Conservation (phyloP, 2,888 invertebrate genomes). For the Synergus umbraculus region DNA sequence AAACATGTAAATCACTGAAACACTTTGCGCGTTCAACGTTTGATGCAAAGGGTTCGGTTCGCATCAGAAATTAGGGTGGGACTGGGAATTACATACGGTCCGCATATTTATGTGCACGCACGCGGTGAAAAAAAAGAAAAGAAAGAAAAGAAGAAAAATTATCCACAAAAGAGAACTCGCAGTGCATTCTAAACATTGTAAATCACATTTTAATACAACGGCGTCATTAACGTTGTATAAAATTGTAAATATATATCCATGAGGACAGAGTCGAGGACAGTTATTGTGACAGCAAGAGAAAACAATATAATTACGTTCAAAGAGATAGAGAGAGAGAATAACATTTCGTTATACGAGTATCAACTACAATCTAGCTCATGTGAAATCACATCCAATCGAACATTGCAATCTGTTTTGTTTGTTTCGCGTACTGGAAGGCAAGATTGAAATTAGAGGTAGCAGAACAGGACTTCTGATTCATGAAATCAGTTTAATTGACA, state of each 20-base stretch:
- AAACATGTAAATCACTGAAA: conserved; percentile 33
- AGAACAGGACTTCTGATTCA: conserved; percentile 28
- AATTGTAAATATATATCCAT: no score
- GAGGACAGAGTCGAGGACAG: neutral
- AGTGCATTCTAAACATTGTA: conserved; percentile 23
- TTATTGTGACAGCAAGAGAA: neutral
- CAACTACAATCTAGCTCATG: conserved; percentile 16
- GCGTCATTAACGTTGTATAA: no score
- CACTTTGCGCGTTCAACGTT: neutral
- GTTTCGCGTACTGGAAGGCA: conserved; percentile 6
- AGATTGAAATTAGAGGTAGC: conserved; percentile 3
- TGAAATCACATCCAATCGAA: conserved; percentile 28
- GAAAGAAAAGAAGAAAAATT: conserved; percentile 42
- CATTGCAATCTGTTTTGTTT: conserved; percentile 32
- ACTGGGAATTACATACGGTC: conserved; percentile 49
- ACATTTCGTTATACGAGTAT: neutral
- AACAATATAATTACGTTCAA: neutral
- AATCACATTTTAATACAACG: no score
- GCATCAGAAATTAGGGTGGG: conserved; percentile 18
- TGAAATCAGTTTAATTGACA: conserved; percentile 27
- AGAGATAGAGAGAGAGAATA: neutral
- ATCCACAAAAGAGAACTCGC: conserved; percentile 39
- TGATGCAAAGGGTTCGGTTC: conserved; percentile 15
- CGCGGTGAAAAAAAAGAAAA: conserved; percentile 45
- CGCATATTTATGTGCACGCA: conserved; percentile 55